phyloP scores from a whole-genome alignment of 1,140 invertebrate genomes.

The Tigriopus japonicus region DNA sequence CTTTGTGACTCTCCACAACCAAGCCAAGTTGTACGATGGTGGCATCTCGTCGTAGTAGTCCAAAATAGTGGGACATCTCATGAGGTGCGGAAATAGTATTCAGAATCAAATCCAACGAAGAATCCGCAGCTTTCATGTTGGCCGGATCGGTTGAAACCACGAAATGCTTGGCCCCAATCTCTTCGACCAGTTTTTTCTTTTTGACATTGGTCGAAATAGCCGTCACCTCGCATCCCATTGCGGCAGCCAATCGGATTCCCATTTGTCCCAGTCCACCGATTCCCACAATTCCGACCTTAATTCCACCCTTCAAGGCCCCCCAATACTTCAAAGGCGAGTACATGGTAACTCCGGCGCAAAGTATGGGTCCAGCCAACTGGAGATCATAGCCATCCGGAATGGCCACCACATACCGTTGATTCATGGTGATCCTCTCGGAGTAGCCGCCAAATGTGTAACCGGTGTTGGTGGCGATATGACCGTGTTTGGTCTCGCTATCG shows the following conservation, averaged over 20 bases:
- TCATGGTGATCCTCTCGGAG: not conserved
- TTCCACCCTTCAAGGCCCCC: not conserved
- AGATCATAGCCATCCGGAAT: conserved; percentile 2
- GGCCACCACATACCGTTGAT: not conserved
- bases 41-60: not conserved
- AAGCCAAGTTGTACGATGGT: not conserved
- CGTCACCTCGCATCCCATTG: conserved; percentile 4
- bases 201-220: conserved; percentile 5
- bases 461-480: not conserved
- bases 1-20: not conserved
- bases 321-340: conserved; percentile 1
- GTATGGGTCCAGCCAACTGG: not conserved
- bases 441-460: conserved; percentile 6
- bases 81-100: not conserved
- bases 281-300: conserved; percentile 5
- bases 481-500: not conserved
- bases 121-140: not conserved
- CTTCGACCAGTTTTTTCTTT: not conserved
- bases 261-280: not conserved
- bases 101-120: not conserved
- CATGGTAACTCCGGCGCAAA: conserved; percentile 10
- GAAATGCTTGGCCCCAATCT: not conserved
- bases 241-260: not conserved
- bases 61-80: not conserved
- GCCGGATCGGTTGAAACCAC: not conserved